Evolutionary conservation across 2,797 vertebrate genomes (phyloP), one percentile per base, ranked within the genome.

Genomic region (Galago senegalensis): DNA sequence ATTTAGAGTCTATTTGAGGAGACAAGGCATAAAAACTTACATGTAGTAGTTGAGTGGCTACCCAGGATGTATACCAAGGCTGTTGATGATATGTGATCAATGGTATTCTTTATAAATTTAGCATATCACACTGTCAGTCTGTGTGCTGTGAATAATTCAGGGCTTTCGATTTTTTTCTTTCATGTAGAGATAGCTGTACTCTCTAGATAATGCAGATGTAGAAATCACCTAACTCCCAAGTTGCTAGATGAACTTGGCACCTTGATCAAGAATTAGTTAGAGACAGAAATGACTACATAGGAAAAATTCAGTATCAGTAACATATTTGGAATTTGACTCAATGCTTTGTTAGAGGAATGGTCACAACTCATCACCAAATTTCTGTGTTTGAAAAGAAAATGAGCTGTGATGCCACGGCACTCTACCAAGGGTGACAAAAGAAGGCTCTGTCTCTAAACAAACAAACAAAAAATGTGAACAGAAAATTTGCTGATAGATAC

Each of bases 301-400:
- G 70, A 34, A 17, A 65, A 89, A 94, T 95, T 87, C 11, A 88
- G 1, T 53, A 60, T 82, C 21, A 37, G 31, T 65, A 77, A 53
- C 20, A 23, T 87, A 67, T 94, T 63, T 90, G 73, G 73, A 95
- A 69, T 90, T 82, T 72, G 80, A 72, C 58, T 43, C 67, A 61
- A 43, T 89, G 84, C 85, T 70, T 93, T 85, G 70, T 85, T 67
- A 84, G 31, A 94, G 17, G 17, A 18, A 29, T 25, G 88, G 34
- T 87, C 27, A 82, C 85, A 97, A 96, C 43, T 60, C 31, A 56
- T 56, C 83, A 81, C 46, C 81, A 88, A 69, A 94, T 92, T 97
- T 1, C 16, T 40, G 13, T 82, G 20, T 46, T n/a, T 53, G 58
- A 93, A 25, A 18, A 46, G 37, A 65, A 94, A 82, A 91, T 34